These are phyloP conservation scores for Pherbina coryleti DNA, from an alignment of 2,888 invertebrate species.

Conservation along the genomic window DNA sequence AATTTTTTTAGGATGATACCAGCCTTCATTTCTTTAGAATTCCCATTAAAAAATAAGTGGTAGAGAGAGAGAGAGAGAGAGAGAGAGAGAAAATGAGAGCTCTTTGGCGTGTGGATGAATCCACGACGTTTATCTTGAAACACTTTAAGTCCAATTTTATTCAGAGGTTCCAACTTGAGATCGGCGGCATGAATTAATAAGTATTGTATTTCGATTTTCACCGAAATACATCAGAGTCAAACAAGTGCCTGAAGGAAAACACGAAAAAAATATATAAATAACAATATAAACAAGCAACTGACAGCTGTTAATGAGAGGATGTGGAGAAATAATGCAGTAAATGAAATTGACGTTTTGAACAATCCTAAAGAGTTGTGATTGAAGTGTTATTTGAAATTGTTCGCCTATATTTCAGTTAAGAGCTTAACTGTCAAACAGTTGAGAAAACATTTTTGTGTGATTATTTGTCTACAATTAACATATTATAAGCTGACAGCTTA, in stretches of 20 bases:
- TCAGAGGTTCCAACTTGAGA: too few species aligned
- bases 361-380: too few species aligned
- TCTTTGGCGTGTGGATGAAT: too few species aligned
- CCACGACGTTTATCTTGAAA: too few species aligned
- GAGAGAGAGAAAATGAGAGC: too few species aligned
- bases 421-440: neutral
- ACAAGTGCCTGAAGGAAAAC: neutral
- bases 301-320: neutral
- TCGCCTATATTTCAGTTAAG: neutral
- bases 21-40: too few species aligned
- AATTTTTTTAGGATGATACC: too few species aligned
- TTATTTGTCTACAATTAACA: too few species aligned
- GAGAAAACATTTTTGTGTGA: neutral
- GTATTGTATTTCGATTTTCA: neutral
- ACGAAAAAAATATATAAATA: neutral
- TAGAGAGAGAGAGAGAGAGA: too few species aligned
- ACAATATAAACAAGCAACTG: conserved; percentile 35
- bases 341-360: neutral
- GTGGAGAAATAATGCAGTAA: neutral
- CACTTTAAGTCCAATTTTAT: too few species aligned
- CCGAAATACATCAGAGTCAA: conserved; percentile 34
- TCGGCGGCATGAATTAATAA: neutral
- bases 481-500: too few species aligned
- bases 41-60: too few species aligned
- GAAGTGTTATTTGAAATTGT: neutral